A percentile compares a stretch with the other conserved stretches of the same genome.
These are phyloP conservation scores for Lottia scabra DNA, from an alignment of 2,888 invertebrate species.

Conservation along the genomic window DNA sequence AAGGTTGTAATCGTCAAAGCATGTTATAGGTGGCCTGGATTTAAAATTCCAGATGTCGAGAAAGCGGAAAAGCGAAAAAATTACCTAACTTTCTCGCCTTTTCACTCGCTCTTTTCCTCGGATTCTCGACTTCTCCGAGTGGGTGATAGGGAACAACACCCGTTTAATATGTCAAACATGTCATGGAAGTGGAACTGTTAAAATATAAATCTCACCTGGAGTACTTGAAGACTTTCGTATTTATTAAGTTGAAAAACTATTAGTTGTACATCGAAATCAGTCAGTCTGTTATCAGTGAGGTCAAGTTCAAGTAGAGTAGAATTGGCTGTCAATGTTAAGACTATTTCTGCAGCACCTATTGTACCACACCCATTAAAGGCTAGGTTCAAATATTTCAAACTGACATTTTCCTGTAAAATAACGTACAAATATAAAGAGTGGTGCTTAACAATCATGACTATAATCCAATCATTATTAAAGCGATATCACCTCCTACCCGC, in stretches of 20 bases:
- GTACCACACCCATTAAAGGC: conserved; percentile 55
- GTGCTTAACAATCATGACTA: too few species aligned
- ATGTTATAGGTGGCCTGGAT: too few species aligned
- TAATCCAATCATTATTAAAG: not conserved
- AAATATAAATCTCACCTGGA: conserved; percentile 29
- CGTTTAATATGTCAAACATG: too few species aligned
- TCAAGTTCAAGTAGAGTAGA: conserved; percentile 49
- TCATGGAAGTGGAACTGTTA: too few species aligned
- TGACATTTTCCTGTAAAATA: conserved; percentile 50
- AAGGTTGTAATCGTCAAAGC: too few species aligned
- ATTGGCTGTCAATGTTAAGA: conserved; percentile 46
- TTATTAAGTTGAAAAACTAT: conserved; percentile 37
- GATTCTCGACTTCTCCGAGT: too few species aligned
- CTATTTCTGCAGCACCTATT: conserved; percentile 43
- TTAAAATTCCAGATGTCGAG: too few species aligned
- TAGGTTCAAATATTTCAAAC: conserved; percentile 46
- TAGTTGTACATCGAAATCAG: conserved; percentile 42
- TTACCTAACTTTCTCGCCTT: too few species aligned
- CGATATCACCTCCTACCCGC: not conserved
- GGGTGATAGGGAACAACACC: too few species aligned
- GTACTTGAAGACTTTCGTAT: conserved; percentile 42
- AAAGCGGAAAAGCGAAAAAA: too few species aligned
- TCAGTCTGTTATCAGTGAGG: conserved; percentile 54
- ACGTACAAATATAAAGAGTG: not conserved
- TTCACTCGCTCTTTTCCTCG: too few species aligned